Percentiles rank a stretch among this genome's conserved stretches.
Evolutionary conservation across 2,888 invertebrate genomes (phyloP).

Genomic region (Eupithecia vulgata): DNA sequence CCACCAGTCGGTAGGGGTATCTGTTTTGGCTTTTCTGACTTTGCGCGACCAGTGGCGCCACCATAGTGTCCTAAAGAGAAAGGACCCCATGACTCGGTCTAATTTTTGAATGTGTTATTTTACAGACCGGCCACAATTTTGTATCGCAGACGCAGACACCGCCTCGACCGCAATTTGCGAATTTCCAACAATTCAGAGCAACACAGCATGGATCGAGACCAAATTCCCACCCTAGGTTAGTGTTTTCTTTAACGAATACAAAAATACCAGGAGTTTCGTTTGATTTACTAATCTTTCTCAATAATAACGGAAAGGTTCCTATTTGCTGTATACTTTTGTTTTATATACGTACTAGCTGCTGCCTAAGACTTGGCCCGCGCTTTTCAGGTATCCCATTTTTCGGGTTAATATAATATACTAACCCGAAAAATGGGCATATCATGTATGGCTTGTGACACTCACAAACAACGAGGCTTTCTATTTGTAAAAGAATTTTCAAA

Average conservation of each 20-base stretch:
- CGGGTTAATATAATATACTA: no score
- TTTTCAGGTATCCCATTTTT: no score
- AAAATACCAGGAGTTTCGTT: not conserved
- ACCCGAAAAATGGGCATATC: no score
- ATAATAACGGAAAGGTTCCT: not conserved
- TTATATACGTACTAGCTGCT: no score
- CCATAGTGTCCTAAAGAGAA: no score
- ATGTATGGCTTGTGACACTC: no score
- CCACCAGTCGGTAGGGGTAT: no score
- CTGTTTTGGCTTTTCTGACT: no score
- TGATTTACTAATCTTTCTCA: not conserved
- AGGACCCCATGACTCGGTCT: not conserved
- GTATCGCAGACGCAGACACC: slow-evolving; percentile 71
- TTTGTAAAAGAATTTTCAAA: no score
- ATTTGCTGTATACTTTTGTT: not conserved
- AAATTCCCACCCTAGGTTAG: slow-evolving; percentile 72
- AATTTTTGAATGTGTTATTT: slow-evolving; percentile 36
- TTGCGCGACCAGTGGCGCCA: no score
- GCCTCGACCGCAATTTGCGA: slow-evolving; percentile 67
- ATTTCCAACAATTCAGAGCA: slow-evolving; percentile 66
- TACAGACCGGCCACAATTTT: slow-evolving; percentile 74
- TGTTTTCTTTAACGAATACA: not conserved
- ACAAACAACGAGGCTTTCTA: no score
- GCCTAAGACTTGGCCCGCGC: no score
- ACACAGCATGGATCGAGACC: slow-evolving; percentile 72